These are phyloP conservation scores for Eupithecia dodoneata DNA, from an alignment of 2,888 invertebrate species.

Conservation along the genomic window DNA sequence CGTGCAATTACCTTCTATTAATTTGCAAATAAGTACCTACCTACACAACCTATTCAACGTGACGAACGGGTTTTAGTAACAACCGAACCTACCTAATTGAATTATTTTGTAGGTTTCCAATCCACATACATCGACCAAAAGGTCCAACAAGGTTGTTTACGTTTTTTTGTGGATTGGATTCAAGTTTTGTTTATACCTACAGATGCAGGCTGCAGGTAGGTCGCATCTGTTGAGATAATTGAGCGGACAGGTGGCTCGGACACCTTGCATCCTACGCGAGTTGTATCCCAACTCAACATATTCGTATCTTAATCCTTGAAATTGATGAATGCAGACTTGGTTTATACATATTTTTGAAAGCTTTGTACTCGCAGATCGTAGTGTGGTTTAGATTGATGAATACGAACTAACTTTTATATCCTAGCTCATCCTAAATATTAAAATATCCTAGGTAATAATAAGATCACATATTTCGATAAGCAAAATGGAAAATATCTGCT, in stretches of 20 bases:
- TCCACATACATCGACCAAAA: background rate
- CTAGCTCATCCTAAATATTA: background rate
- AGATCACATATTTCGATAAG: background rate
- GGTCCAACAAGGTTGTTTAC: conserved; percentile 49
- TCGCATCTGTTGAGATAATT: conserved; percentile 80
- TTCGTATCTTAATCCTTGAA: background rate
- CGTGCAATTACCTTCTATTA: background rate
- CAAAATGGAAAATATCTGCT: background rate
- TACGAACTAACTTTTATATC: background rate
- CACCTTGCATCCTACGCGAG: conserved; percentile 74
- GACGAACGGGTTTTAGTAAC: background rate
- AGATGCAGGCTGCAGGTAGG: conserved; percentile 65
- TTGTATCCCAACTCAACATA: conserved; percentile 43
- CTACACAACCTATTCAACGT: background rate
- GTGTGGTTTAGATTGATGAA: background rate
- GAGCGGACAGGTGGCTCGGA: conserved; percentile 73
- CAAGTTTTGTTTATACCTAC: conserved; percentile 42
- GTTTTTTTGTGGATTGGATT: conserved; percentile 51
- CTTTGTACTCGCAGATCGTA: background rate
- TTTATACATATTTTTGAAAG: background rate
- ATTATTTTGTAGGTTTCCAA: background rate
- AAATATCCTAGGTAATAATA: background rate
- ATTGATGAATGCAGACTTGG: background rate
- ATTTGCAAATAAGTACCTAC: background rate
- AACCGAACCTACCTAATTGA: background rate